Base-by-base conservation (phyloP, 2,113 vertebrate species). In the Xyrauchen texanus region DNA sequence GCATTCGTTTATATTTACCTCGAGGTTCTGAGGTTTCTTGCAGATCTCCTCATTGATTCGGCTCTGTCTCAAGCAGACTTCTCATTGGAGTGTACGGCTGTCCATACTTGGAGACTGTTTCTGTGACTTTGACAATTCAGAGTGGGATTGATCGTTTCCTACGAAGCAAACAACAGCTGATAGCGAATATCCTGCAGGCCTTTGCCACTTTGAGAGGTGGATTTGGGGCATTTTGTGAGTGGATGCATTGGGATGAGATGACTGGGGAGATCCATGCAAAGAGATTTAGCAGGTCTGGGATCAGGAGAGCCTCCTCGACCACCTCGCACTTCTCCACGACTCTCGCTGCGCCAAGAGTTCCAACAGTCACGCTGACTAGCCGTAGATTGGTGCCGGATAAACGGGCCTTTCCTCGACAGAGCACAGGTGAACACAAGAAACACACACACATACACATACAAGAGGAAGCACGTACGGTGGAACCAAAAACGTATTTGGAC, bases 291-390 rank as follows among this genome's bases (percentile, higher is more conserved):
- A 91, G 80, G 70, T 71, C 77, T 0, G 49, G 89, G 42, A 79
- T 72, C 63, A 88, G 79, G 79, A 83, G 70, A 4, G 58, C 16
- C 8, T 45, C 80, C 42, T 77, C 86, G 6, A 64, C 81, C 16
- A 9, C 47, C 21, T 76, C 79, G 21, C 60, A n/a, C 6, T 15
- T 72, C 12, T 80, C 87, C 3, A 55, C 65, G 8, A 21, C 80
- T 2, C 70, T 68, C 7, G 79, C 86, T 9, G 51, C 68, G 61
- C 78, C 81, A 9, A 78, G 78, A 51, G 86, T 93, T 13, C 89
- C 91, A 47, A 92, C 92, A 0, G 91, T 93, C 68, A 91, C 83
- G 6, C 86, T 93, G 75, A 90, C 90, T 83, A 92, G 87, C 87
- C 87, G 81, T 84, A 87, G 88, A 12, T 79, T 76, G 75, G 65